Conservation (phyloP, 2,797 vertebrate genomes). For the Siniperca obscura region DNA sequence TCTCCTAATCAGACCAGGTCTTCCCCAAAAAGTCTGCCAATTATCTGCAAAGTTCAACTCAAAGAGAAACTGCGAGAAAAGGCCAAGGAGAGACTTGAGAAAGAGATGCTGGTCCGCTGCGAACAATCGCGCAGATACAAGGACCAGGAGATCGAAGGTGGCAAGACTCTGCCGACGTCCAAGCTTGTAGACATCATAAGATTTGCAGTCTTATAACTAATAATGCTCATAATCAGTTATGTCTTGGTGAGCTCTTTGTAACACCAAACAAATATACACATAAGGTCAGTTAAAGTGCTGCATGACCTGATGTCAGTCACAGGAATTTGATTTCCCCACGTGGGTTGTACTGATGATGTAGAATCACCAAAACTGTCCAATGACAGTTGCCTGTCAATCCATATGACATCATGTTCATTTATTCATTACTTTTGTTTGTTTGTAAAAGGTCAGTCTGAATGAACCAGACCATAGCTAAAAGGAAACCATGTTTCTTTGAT, state of each 20-base stretch:
- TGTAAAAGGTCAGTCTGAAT: neutral
- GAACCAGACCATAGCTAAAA: neutral
- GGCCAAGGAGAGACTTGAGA: slow-evolving; percentile 93
- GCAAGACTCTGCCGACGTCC: slow-evolving; percentile 89
- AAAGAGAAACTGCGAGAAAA: slow-evolving; percentile 92
- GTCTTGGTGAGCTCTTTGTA: too few relatives aligned
- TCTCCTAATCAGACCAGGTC: too few relatives aligned
- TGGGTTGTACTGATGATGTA: neutral
- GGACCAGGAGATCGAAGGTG: slow-evolving; percentile 91
- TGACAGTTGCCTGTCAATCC: neutral
- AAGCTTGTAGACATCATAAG: slow-evolving; percentile 90
- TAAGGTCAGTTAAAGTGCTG: too few relatives aligned
- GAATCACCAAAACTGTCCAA: neutral
- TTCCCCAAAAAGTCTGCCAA: too few relatives aligned
- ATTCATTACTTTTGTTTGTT: neutral
- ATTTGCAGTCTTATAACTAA: too few relatives aligned
- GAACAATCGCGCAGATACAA: slow-evolving; percentile 93
- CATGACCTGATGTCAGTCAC: too few relatives aligned
- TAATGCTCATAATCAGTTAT: too few relatives aligned
- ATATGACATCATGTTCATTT: neutral
- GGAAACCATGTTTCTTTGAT: too few relatives aligned
- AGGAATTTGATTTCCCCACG: too few relatives aligned
- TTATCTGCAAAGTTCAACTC: slow-evolving; percentile 67
- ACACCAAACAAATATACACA: too few relatives aligned
- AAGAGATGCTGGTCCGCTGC: slow-evolving; percentile 90